These are phyloP conservation scores for Trissolcus brochymenae DNA, from an alignment of 2,888 invertebrate genomes.

Conservation along the genomic window DNA sequence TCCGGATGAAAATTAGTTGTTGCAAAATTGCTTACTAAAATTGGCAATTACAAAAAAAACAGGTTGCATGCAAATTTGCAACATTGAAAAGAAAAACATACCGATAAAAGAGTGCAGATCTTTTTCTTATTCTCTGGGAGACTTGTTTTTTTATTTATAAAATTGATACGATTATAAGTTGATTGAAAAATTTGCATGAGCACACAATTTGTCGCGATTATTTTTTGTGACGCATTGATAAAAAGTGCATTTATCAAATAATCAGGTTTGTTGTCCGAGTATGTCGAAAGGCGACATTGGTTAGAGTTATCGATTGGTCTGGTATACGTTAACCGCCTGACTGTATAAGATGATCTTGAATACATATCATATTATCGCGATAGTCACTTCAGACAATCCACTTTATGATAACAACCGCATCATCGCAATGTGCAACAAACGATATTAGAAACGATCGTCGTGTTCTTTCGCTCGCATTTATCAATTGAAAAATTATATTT, in stretches of 20 bases:
- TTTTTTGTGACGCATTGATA: slow-evolving; percentile 12
- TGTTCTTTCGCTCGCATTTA: slow-evolving; percentile 37
- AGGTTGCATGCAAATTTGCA: no score
- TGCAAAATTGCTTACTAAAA: background rate
- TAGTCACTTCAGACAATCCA: slow-evolving; percentile 39
- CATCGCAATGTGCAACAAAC: slow-evolving; percentile 40
- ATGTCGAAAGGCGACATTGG: slow-evolving; percentile 32
- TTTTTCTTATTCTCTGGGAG: no score
- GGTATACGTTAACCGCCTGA: slow-evolving; percentile 33
- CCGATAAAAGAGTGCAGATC: no score
- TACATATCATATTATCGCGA: slow-evolving; percentile 56
- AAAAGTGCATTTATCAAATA: slow-evolving; percentile 6
- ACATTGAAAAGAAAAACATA: no score
- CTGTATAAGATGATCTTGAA: slow-evolving; percentile 56
- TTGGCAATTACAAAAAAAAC: background rate
- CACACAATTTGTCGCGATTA: slow-evolving; percentile 2
- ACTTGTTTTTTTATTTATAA: no score
- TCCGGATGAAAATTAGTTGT: no score
- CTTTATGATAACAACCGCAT: slow-evolving; percentile 57
- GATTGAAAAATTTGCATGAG: no score
- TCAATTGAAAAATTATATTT: slow-evolving; percentile 5
- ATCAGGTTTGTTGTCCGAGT: slow-evolving; percentile 28
- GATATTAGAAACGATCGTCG: slow-evolving; percentile 32
- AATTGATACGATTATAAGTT: no score
- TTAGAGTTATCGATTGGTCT: slow-evolving; percentile 46